Conservation (phyloP, 2,113 vertebrate genomes). For the Xiphophorus hellerii region DNA sequence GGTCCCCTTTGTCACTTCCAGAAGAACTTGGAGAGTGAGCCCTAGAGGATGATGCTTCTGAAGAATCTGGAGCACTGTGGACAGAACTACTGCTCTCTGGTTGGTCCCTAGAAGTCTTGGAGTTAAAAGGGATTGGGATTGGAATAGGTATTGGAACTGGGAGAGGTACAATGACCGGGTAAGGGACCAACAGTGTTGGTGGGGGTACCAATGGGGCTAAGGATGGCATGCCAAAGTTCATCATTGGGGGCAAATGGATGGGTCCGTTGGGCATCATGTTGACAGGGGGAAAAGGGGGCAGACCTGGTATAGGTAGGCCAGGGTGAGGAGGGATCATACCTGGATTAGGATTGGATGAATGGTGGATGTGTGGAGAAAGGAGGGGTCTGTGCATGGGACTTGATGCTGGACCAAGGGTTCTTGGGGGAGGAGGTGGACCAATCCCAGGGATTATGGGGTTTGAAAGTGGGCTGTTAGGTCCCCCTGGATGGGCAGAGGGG, state of each 20-base stretch:
- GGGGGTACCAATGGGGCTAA: constrained; percentile 96
- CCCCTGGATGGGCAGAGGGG: constrained; percentile 85
- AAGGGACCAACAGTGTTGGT: constrained; percentile 95
- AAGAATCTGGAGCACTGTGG: constrained; percentile 83
- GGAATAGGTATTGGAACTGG: constrained; percentile 97
- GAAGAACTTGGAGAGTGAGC: constrained; percentile 80
- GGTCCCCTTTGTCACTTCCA: constrained; percentile 77
- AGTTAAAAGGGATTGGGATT: constrained; percentile 91
- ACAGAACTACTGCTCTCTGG: constrained; percentile 86
- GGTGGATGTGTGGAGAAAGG: constrained; percentile 92
- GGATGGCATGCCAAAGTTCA: constrained; percentile 97
- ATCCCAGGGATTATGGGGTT: constrained; percentile 95
- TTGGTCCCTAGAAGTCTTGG: constrained; percentile 88
- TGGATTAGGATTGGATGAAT: constrained; percentile 87
- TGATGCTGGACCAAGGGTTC: constrained; percentile 88
- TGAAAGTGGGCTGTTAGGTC: constrained; percentile 92
- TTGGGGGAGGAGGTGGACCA: constrained; percentile 86
- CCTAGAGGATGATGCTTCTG: constrained; percentile 83
- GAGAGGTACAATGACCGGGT: constrained; percentile 96
- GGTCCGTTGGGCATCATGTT: constrained; percentile 97
- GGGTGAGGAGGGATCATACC: constrained; percentile 90
- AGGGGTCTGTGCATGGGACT: constrained; percentile 96
- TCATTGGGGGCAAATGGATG: constrained; percentile 92
- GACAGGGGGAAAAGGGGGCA: constrained; percentile 92
- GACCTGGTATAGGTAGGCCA: constrained; percentile 86